Percentiles rank a stretch among this genome's conserved stretches.
phyloP scores from a whole-genome alignment of 2,888 invertebrate species.

The Lepas anatifera region DNA sequence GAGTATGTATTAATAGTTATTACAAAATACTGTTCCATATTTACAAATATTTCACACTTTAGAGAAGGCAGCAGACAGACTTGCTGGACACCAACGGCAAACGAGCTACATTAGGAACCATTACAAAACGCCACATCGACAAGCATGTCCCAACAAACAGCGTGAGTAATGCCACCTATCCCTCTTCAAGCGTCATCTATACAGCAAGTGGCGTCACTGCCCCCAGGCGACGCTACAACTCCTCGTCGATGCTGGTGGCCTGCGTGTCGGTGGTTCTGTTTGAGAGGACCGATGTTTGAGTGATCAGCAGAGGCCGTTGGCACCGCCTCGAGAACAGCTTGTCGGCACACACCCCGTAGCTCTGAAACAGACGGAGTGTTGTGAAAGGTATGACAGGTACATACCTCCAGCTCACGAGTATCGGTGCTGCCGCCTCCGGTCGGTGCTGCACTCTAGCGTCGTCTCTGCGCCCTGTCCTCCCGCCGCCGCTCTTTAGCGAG shows the following conservation, averaged over 20 bases:
- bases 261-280: background rate
- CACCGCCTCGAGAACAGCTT: background rate
- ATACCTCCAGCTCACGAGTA: background rate
- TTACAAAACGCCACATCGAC: no score
- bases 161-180: no score
- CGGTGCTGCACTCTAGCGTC: background rate
- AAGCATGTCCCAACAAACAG: no score
- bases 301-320: background rate
- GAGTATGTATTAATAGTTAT: no score
- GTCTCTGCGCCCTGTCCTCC: background rate
- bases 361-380: background rate
- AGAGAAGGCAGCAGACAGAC: no score
- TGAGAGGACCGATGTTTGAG: background rate
- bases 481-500: background rate
- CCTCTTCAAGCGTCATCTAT: background rate
- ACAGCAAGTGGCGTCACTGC: background rate
- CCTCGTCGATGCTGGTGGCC: background rate
- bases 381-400: background rate
- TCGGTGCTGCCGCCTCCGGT: rapidly evolving
- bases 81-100: no score
- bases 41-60: no score
- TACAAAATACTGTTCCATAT: no score
- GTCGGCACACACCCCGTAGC: background rate
- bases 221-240: background rate
- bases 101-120: no score